These are phyloP conservation scores for Lepus americanus DNA, from an alignment of 2,113 vertebrate species.

Conservation along the genomic window DNA sequence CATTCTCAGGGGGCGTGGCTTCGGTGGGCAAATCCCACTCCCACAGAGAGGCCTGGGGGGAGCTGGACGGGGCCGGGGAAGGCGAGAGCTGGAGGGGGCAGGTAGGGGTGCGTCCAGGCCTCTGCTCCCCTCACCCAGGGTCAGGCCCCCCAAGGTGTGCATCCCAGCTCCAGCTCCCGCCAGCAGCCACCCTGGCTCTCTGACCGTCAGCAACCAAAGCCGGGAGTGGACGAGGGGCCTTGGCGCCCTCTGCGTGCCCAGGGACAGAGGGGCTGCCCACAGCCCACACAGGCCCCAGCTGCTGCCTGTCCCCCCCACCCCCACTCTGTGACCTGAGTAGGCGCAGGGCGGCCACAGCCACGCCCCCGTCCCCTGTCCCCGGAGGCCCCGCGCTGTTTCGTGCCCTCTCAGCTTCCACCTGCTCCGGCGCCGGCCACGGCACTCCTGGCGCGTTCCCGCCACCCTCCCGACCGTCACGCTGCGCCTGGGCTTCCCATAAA, in stretches of 20 bases:
- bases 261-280: neutral
- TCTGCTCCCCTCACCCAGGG: too few species aligned
- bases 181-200: too few species aligned
- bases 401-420: too few species aligned
- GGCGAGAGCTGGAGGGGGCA: too few species aligned
- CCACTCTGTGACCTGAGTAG: fast-evolving
- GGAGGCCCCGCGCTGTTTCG: too few species aligned
- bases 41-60: too few species aligned
- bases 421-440: too few species aligned
- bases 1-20: neutral
- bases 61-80: too few species aligned
- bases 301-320: too few species aligned
- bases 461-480: neutral
- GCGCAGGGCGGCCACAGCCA: neutral
- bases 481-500: slow-evolving; percentile 63
- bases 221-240: neutral
- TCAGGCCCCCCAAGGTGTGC: too few species aligned
- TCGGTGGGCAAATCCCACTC: neutral
- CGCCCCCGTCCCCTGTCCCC: fast-evolving
- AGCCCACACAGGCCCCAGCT: neutral
- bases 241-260: neutral
- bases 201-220: too few species aligned
- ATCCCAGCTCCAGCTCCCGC: too few species aligned
- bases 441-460: neutral
- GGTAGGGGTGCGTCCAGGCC: neutral